Percentiles rank a stretch among this genome's conserved stretches.
These are phyloP conservation scores for Platyura marginata DNA, from an alignment of 1,140 invertebrate genomes.

Conservation along the genomic window DNA sequence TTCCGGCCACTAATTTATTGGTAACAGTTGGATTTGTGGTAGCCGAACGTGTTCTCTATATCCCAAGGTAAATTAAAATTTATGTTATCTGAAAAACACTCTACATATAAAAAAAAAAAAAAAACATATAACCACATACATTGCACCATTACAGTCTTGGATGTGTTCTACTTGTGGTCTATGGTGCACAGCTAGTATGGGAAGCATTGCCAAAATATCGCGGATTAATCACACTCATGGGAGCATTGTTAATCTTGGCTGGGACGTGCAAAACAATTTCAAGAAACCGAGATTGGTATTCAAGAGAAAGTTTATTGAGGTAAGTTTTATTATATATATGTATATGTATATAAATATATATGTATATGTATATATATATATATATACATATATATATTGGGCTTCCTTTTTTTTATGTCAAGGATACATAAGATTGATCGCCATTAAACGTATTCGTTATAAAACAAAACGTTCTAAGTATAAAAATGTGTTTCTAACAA, in stretches of 20 bases:
- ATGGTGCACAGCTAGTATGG: slow-evolving; percentile 42
- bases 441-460: too few relatives aligned
- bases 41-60: slow-evolving; percentile 77
- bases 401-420: too few relatives aligned
- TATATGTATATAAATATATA: too few relatives aligned
- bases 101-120: too few relatives aligned
- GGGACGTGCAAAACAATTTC: slow-evolving; percentile 43
- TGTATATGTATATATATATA: too few relatives aligned
- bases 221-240: slow-evolving; percentile 27
- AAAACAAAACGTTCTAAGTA: too few relatives aligned
- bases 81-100: too few relatives aligned
- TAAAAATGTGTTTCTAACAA: too few relatives aligned
- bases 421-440: too few relatives aligned
- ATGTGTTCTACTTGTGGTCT: slow-evolving; percentile 39
- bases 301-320: slow-evolving; percentile 53
- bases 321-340: too few relatives aligned
- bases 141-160: slow-evolving; percentile 35
- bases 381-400: too few relatives aligned
- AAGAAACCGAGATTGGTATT: slow-evolving; percentile 60
- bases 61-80: slow-evolving; percentile 56
- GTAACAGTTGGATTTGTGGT: slow-evolving; percentile 82
- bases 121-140: too few relatives aligned
- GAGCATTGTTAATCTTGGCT: slow-evolving; percentile 35
- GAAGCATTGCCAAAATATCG: slow-evolving; percentile 25
- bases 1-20: slow-evolving; percentile 73